Evolutionary conservation across 1,140 invertebrate species (phyloP).

Genomic region (Macrobrachium rosenbergii): DNA sequence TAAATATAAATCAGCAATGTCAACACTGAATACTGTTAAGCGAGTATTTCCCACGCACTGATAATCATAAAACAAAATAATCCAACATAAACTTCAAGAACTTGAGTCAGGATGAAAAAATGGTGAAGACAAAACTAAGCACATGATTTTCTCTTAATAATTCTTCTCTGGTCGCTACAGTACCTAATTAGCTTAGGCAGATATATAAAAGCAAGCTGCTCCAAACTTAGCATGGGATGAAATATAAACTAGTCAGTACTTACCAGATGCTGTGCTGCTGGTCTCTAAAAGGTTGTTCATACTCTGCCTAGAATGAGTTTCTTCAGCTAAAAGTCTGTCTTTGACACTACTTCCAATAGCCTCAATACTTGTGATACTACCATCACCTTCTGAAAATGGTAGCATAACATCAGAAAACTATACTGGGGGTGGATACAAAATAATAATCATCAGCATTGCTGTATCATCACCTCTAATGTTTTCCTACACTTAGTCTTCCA

Average conservation of each 20-base stretch:
- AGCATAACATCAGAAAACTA: neutral
- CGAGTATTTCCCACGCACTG: too few species aligned
- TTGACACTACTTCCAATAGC: slow-evolving; percentile 22
- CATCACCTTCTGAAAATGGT: slow-evolving; percentile 5
- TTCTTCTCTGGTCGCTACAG: neutral
- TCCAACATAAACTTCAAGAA: too few species aligned
- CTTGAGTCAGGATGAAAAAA: neutral
- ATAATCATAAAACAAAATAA: too few species aligned
- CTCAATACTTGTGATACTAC: slow-evolving; percentile 44
- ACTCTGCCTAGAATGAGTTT: slow-evolving; percentile 52
- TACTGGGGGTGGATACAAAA: neutral
- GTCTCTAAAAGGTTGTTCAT: slow-evolving; percentile 64
- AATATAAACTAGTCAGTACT: neutral
- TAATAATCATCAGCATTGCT: too few species aligned
- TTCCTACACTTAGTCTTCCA: too few species aligned
- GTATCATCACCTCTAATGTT: too few species aligned
- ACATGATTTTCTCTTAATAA: neutral
- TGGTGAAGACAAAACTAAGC: neutral
- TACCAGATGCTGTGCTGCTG: slow-evolving; percentile 62
- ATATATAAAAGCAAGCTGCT: neutral
- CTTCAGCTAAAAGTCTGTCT: slow-evolving; percentile 39
- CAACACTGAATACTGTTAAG: too few species aligned
- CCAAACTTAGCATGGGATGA: neutral
- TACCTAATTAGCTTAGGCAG: neutral
- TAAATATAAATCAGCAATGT: too few species aligned